Percentiles rank a stretch among this genome's conserved stretches.
phyloP scores from a whole-genome alignment of 2,113 vertebrate species.

The Pteronura brasiliensis region DNA sequence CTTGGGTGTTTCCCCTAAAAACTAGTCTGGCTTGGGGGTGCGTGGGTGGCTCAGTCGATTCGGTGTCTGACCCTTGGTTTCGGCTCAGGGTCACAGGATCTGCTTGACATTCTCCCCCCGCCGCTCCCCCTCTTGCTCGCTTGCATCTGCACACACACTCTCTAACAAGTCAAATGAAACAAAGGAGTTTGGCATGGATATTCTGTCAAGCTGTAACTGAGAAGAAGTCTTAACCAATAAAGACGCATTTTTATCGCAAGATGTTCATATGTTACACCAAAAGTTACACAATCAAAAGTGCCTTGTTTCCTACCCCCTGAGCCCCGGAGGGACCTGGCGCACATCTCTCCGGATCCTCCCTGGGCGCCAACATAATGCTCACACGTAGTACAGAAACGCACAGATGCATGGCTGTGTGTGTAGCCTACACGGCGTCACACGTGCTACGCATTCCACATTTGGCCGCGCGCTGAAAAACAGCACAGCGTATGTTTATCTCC shows the following conservation, averaged over 20 bases:
- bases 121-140: no score
- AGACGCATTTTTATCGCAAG: not conserved
- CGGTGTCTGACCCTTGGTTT: not conserved
- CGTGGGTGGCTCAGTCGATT: not conserved
- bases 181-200: not conserved
- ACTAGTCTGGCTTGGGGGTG: not conserved
- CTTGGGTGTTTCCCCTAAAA: not conserved
- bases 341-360: not conserved
- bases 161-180: no score
- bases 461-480: not conserved
- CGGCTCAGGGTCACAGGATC: no score
- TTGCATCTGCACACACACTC: fast-evolving
- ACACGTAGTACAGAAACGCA: not conserved
- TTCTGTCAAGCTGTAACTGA: not conserved
- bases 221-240: not conserved
- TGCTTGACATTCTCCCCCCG: no score
- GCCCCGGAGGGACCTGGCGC: not conserved
- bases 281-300: not conserved
- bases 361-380: not conserved
- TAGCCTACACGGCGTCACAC: not conserved
- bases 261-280: not conserved
- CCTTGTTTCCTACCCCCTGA: not conserved
- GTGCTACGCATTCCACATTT: not conserved
- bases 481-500: not conserved
- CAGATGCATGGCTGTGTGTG: not conserved